These are phyloP conservation scores for Danionella cerebrum DNA, from an alignment of 2,113 vertebrate genomes.

Conservation along the genomic window DNA sequence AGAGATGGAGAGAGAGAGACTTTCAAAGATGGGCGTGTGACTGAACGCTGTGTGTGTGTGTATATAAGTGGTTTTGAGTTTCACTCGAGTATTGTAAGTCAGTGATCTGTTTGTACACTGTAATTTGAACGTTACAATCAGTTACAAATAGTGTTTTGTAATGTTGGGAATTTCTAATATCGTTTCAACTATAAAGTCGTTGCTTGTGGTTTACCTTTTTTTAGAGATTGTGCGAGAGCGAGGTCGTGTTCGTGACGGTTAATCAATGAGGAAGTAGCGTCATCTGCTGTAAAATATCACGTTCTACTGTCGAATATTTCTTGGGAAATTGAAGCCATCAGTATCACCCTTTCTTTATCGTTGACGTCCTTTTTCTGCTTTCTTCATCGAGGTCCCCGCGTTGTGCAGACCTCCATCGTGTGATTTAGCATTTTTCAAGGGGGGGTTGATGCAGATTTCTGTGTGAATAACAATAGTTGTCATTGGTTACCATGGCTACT, in stretches of 20 bases:
- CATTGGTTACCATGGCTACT: constrained; percentile 19
- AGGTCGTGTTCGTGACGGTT: too few species aligned
- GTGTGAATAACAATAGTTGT: constrained; percentile 9
- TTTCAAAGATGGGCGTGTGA: constrained; percentile 26
- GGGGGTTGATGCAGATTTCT: constrained; percentile 10
- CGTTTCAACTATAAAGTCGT: constrained; percentile 27
- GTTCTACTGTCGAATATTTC: neutral
- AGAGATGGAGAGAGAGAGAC: constrained; percentile 40
- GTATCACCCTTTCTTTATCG: constrained; percentile 11
- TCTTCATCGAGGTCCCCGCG: too few species aligned
- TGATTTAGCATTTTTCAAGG: neutral
- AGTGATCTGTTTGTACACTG: constrained; percentile 49
- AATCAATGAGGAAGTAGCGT: neutral
- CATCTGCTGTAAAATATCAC: constrained; percentile 17
- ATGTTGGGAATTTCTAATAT: constrained; percentile 47
- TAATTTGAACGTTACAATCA: constrained; percentile 48
- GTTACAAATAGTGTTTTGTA: constrained; percentile 49
- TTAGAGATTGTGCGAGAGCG: neutral
- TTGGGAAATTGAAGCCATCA: constrained; percentile 40
- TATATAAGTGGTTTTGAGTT: constrained; percentile 35
- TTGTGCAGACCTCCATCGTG: neutral
- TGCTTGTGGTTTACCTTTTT: constrained; percentile 25
- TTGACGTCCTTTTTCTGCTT: neutral
- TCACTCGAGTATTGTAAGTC: constrained; percentile 41
- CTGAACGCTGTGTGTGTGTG: constrained; percentile 29